Conservation (phyloP, 2,888 invertebrate species). For the Apodemia mormo region DNA sequence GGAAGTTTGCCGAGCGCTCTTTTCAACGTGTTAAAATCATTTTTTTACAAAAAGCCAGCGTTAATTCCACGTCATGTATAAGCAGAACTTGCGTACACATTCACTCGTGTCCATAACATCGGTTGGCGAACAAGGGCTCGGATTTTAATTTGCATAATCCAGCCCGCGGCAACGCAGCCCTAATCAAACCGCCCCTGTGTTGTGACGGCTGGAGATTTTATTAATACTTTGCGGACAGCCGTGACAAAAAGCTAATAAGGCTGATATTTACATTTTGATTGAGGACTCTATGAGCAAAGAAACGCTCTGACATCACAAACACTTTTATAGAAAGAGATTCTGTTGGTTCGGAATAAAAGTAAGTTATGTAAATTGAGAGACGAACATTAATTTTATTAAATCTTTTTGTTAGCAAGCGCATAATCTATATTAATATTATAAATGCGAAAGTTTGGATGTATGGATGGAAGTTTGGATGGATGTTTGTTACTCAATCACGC, state of each 20-base stretch:
- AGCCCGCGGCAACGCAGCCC: constrained; percentile 27
- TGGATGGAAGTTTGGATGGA: too few species aligned
- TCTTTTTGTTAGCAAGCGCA: too few species aligned
- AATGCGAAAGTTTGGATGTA: too few species aligned
- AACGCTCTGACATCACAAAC: neutral
- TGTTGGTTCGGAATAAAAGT: neutral
- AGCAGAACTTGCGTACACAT: neutral
- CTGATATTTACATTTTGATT: constrained; percentile 18
- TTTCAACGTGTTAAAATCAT: constrained; percentile 1
- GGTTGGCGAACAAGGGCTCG: constrained; percentile 28
- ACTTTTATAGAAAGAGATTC: neutral
- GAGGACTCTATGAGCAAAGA: constrained; percentile 11
- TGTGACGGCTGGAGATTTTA: constrained; percentile 14
- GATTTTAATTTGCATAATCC: constrained; percentile 71
- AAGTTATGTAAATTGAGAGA: too few species aligned
- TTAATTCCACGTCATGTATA: neutral
- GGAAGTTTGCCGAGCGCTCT: neutral
- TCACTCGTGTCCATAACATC: constrained; percentile 7
- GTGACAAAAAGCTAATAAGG: constrained; percentile 18
- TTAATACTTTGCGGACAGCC: constrained; percentile 17
- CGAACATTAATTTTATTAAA: too few species aligned
- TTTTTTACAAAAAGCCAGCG: constrained; percentile 4
- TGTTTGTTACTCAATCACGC: too few species aligned
- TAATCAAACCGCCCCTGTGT: constrained; percentile 25
- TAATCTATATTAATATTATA: too few species aligned